phyloP scores from a whole-genome alignment of 2,113 vertebrate genomes.

The Peromyscus leucopus region DNA sequence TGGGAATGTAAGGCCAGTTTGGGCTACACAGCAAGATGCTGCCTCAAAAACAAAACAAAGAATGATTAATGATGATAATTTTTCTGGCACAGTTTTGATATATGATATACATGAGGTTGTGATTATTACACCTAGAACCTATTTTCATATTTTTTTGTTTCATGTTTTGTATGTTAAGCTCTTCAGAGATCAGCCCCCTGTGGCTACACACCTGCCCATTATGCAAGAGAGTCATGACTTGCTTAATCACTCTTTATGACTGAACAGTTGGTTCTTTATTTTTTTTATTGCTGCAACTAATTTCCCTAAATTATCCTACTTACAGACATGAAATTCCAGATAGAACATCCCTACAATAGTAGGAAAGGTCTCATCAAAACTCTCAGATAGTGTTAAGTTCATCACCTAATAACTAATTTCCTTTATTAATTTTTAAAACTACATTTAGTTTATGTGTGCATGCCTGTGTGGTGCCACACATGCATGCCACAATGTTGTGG shows the following conservation, averaged over 20 bases:
- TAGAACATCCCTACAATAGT: neutral
- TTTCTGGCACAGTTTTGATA: constrained; percentile 21
- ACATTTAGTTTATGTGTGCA: neutral
- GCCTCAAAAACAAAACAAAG: neutral
- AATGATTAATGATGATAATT: neutral
- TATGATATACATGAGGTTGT: neutral
- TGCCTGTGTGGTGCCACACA: neutral
- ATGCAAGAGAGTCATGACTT: neutral
- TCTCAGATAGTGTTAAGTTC: neutral
- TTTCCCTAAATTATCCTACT: neutral
- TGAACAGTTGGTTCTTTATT: constrained; percentile 13
- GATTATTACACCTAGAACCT: neutral
- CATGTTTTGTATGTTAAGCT: neutral
- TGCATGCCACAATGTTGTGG: neutral
- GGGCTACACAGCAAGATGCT: neutral
- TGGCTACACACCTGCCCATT: neutral
- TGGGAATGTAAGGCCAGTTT: neutral
- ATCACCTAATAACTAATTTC: neutral
- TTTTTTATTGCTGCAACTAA: neutral
- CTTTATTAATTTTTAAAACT: neutral
- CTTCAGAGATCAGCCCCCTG: neutral
- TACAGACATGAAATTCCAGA: neutral
- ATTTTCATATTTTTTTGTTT: constrained; percentile 12
- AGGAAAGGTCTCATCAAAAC: neutral
- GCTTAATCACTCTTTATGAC: neutral